Conservation (phyloP, 2,797 vertebrate genomes). For the Clarias laeviceps region DNA sequence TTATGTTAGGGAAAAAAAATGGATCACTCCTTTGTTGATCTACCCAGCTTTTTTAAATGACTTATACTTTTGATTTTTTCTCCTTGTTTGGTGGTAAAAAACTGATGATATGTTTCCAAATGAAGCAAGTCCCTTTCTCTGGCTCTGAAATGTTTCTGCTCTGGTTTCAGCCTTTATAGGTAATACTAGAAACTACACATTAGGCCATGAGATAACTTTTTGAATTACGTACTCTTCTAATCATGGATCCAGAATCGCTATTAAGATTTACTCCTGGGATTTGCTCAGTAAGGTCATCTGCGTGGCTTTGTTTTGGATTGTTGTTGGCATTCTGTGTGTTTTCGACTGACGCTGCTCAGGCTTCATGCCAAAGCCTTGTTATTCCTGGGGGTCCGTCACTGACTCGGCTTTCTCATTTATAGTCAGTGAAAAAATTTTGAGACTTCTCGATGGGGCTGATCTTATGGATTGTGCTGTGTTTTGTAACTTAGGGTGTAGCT, state of each 20-base stretch:
- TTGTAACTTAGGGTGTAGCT: conserved; percentile 2
- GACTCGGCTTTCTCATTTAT: conserved; percentile 16
- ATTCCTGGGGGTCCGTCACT: background rate
- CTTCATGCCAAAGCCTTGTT: conserved; percentile 24
- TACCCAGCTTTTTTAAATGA: conserved; percentile 63
- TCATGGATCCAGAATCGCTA: conserved; percentile 62
- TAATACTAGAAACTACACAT: conserved; percentile 58
- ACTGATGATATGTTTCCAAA: conserved; percentile 64
- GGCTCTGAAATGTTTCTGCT: conserved; percentile 59
- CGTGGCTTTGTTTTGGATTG: conserved; percentile 36
- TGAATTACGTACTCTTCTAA: conserved; percentile 67
- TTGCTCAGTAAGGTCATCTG: conserved; percentile 66
- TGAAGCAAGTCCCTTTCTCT: conserved; percentile 64
- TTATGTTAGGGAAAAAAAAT: conserved; percentile 50
- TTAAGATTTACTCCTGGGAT: conserved; percentile 53
- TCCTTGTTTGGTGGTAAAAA: conserved; percentile 67
- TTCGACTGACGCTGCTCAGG: conserved; percentile 8
- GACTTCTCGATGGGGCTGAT: background rate
- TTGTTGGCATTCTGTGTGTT: conserved; percentile 44
- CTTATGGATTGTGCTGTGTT: background rate
- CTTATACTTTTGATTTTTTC: conserved; percentile 63
- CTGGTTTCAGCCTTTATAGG: conserved; percentile 75
- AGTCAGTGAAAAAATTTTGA: background rate
- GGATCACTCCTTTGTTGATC: conserved; percentile 60
- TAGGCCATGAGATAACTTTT: conserved; percentile 35